These are phyloP conservation scores for Amblyopsis rosae DNA, from an alignment of 2,113 vertebrate species.

Conservation along the genomic window DNA sequence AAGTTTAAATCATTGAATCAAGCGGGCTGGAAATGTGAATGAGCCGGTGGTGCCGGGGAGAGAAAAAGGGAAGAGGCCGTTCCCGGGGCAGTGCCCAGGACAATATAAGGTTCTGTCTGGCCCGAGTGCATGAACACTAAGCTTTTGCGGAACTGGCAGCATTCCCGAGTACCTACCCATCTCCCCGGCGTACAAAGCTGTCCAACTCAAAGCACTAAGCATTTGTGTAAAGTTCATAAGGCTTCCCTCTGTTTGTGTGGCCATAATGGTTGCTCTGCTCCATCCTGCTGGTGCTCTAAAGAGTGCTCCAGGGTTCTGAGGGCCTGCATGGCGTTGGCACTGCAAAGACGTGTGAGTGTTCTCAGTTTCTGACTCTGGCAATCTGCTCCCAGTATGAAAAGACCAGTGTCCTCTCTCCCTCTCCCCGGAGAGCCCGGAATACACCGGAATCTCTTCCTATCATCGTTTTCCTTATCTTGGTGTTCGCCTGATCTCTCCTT, in stretches of 20 bases:
- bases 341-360: slow-evolving; percentile 66
- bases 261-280: slow-evolving; percentile 71
- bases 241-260: slow-evolving; percentile 75
- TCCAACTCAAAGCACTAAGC: slow-evolving; percentile 67
- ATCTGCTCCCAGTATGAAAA: slow-evolving; percentile 57
- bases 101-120: slow-evolving; percentile 77
- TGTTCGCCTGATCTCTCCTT: not conserved
- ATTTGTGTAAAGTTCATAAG: slow-evolving; percentile 82
- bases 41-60: slow-evolving; percentile 26
- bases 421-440: slow-evolving; percentile 23
- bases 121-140: slow-evolving; percentile 65
- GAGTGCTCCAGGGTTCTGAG: slow-evolving; percentile 59
- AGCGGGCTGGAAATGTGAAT: slow-evolving; percentile 48
- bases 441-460: slow-evolving; percentile 26
- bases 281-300: slow-evolving; percentile 74
- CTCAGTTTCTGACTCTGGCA: slow-evolving; percentile 70
- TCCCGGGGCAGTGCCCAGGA: slow-evolving; percentile 62
- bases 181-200: slow-evolving; percentile 62
- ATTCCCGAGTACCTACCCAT: slow-evolving; percentile 65
- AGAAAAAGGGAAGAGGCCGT: slow-evolving; percentile 56
- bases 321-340: slow-evolving; percentile 45
- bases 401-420: slow-evolving; percentile 29
- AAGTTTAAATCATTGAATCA: slow-evolving; percentile 55
- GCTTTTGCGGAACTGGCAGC: slow-evolving; percentile 74
- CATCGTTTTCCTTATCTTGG: slow-evolving; percentile 14